Conservation (phyloP, 2,888 invertebrate genomes). For the Bombylius discolor region DNA sequence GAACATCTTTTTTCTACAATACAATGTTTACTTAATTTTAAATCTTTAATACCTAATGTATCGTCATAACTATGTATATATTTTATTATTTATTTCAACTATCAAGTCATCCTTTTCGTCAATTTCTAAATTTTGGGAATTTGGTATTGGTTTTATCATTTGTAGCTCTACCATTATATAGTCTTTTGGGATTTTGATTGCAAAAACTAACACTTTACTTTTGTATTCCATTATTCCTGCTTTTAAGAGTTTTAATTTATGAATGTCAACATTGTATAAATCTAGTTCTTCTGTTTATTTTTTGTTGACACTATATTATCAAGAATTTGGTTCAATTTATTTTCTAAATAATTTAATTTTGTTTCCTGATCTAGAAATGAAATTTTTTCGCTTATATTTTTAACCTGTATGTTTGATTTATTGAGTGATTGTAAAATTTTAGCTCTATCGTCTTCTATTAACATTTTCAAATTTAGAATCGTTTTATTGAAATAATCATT, state of each 20-base stretch:
- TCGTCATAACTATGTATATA: neutral
- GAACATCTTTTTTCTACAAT: conserved; percentile 1
- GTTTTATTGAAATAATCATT: conserved; percentile 5
- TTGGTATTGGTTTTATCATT: no score
- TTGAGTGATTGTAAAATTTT: conserved; percentile 5
- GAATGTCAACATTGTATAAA: conserved; percentile 3
- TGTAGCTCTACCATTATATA: no score
- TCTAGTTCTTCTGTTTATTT: conserved; percentile 7
- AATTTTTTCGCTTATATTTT: neutral
- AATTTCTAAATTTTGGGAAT: neutral
- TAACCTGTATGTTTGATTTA: neutral
- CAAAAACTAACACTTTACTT: neutral
- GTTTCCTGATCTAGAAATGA: conserved; percentile 6
- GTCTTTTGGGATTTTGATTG: neutral
- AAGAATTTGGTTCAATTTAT: conserved; percentile 10
- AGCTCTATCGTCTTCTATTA: conserved; percentile 4
- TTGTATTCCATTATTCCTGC: conserved; percentile 3
- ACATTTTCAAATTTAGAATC: conserved; percentile 1
- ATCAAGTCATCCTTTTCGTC: neutral
- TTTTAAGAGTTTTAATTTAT: conserved; percentile 8
- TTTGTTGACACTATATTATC: conserved; percentile 3
- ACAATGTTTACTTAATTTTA: conserved; percentile 3
- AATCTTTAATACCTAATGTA: neutral
- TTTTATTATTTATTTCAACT: neutral
- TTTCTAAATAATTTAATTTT: conserved; percentile 7